Conservation (phyloP, 2,888 invertebrate genomes). For the Cataglyphis cursor region DNA sequence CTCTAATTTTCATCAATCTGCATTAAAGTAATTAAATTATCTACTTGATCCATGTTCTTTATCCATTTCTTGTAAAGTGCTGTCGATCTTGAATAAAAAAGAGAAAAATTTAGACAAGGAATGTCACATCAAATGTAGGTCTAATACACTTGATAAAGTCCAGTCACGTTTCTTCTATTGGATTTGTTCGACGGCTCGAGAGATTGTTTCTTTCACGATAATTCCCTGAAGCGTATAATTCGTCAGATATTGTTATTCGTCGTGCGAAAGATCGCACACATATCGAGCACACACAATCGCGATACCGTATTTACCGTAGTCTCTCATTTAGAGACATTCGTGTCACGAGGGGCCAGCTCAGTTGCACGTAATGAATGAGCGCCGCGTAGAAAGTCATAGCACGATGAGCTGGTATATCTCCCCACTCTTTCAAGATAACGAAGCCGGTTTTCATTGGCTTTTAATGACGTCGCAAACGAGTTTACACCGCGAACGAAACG, state of each 20-base stretch:
- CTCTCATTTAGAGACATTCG: neutral
- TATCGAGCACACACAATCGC: neutral
- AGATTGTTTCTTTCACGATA: neutral
- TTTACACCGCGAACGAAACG: conserved; percentile 55
- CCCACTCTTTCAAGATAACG: conserved; percentile 65
- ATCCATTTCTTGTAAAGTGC: neutral
- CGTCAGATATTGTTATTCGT: neutral
- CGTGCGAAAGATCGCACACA: neutral
- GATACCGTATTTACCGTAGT: neutral
- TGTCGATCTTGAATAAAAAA: neutral
- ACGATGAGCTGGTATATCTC: conserved; percentile 19
- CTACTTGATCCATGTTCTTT: neutral
- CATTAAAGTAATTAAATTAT: neutral
- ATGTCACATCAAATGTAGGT: neutral
- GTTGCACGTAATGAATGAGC: conserved; percentile 43
- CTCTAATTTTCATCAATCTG: neutral
- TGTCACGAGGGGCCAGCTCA: conserved; percentile 32
- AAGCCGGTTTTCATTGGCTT: conserved; percentile 57
- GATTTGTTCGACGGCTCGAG: neutral
- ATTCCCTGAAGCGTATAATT: neutral
- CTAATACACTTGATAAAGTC: conserved; percentile 1
- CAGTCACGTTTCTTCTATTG: neutral
- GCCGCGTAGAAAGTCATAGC: conserved; percentile 37
- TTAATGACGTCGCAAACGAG: conserved; percentile 70
- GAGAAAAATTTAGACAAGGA: neutral